Evolutionary conservation across 1,140 invertebrate genomes (phyloP), one percentile per base, ranked within the genome.

Genomic region (Scaptomyza hsui): DNA sequence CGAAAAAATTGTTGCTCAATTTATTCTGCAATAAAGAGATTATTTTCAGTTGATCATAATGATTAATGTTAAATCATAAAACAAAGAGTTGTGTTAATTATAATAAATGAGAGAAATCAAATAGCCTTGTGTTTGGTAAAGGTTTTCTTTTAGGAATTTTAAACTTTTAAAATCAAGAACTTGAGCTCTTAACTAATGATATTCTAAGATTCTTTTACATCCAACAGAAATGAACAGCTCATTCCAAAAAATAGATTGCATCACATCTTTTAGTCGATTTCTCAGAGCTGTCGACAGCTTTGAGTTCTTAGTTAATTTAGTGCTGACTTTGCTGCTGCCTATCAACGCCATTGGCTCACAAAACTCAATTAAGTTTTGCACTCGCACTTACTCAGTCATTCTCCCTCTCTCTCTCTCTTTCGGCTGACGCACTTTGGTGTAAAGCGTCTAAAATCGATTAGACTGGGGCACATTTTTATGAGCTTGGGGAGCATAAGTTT

Each of bases 351-450:
- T 49, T 65, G 68, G 37, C 19, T 29, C 26, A 65, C 26, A 57
- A 55, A 83, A 85, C 80, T 88, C 77, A 85, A 85, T 85, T 85
- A 85, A 79, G 73, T 62, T 48, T 52, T 61, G 52, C 48, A 63
- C 77, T 80, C 49, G 45, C 49, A 75, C 56, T 29, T 47, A n/a
- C n/a, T n/a, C n/a, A n/a, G n/a, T n/a, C 63, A 48, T 35, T 45
- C 42, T 41, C 32, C n/a, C 19, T 21, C 35, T 19, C 45, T 10
- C 29, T 24, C 41, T 41, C 44, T 26, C 59, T 59, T 15, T 52
- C 16, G 26, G 10, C 7, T 26, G 24, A 71, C 51, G 42, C 60
- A 67, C 29, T 51, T 10, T 10, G 35, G 1, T 29, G 6, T 16
- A 21, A 42, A 7, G 55, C 56, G 60, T 86, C 63, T 73, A 80